These are phyloP conservation scores for Corythornis vintsioides DNA, from an alignment of 2,113 vertebrate genomes.

Conservation along the genomic window DNA sequence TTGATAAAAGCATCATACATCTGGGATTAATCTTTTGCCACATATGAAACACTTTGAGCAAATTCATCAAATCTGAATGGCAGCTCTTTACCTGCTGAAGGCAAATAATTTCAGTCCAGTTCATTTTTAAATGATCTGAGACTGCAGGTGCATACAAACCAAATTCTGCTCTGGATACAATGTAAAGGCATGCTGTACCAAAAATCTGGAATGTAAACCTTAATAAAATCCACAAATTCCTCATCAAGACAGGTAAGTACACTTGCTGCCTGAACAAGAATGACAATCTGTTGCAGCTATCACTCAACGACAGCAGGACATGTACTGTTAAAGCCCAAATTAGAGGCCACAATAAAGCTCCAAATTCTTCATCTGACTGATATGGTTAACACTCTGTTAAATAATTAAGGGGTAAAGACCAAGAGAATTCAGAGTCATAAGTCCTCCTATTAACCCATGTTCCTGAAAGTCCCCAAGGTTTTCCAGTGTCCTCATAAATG, in stretches of 20 bases:
- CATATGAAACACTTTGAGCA: background rate
- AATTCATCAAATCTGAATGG: background rate
- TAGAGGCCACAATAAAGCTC: background rate
- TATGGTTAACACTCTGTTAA: background rate
- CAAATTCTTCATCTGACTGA: background rate
- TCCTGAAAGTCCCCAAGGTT: accelerated
- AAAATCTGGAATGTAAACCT: background rate
- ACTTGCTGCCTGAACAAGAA: background rate
- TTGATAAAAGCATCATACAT: background rate
- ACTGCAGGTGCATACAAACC: background rate
- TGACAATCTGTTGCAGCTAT: background rate
- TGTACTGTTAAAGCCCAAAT: background rate
- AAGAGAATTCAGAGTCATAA: background rate
- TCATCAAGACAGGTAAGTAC: background rate
- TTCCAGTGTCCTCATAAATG: background rate
- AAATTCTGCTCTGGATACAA: background rate
- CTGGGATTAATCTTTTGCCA: background rate
- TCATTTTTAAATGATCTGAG: background rate
- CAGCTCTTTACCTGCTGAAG: background rate
- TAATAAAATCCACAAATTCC: background rate
- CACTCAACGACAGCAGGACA: background rate
- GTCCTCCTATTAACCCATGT: background rate
- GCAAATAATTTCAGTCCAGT: background rate
- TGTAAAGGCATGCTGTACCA: background rate
- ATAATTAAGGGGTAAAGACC: background rate